These are phyloP conservation scores for Agrotis puta DNA, from an alignment of 2,888 invertebrate species.

Conservation along the genomic window DNA sequence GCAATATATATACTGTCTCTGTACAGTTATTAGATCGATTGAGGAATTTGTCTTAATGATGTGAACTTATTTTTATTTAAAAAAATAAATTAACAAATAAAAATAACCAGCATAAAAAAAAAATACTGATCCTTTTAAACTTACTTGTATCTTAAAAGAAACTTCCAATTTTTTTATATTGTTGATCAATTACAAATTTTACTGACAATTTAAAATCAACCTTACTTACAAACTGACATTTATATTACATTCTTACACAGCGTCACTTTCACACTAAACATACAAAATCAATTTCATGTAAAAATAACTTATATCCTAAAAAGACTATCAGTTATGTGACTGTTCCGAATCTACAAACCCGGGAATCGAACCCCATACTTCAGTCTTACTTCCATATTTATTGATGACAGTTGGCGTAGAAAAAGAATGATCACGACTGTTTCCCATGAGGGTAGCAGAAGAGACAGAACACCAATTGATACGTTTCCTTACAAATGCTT, in stretches of 20 bases:
- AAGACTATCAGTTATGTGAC: slow-evolving; percentile 30
- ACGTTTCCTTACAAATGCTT: too few species aligned
- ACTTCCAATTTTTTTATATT: neutral
- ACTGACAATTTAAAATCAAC: slow-evolving; percentile 31
- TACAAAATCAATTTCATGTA: slow-evolving; percentile 14
- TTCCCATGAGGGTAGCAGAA: neutral
- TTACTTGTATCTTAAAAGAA: too few species aligned
- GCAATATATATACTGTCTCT: neutral
- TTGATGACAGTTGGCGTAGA: neutral
- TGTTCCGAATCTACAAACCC: slow-evolving; percentile 29
- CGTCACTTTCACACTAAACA: slow-evolving; percentile 21
- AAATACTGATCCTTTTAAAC: too few species aligned
- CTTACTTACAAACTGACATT: slow-evolving; percentile 1
- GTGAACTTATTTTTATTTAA: too few species aligned
- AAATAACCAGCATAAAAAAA: too few species aligned
- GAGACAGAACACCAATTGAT: too few species aligned
- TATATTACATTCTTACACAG: neutral
- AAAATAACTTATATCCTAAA: slow-evolving; percentile 33
- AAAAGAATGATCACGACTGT: neutral
- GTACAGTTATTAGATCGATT: neutral
- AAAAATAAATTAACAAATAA: too few species aligned
- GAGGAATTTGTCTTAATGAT: too few species aligned
- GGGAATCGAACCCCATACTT: slow-evolving; percentile 14
- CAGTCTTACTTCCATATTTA: slow-evolving; percentile 35
- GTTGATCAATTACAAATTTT: neutral